Conservation (phyloP, 53 echinoderm and acorn worm genomes). For the Holothuria scabra region DNA sequence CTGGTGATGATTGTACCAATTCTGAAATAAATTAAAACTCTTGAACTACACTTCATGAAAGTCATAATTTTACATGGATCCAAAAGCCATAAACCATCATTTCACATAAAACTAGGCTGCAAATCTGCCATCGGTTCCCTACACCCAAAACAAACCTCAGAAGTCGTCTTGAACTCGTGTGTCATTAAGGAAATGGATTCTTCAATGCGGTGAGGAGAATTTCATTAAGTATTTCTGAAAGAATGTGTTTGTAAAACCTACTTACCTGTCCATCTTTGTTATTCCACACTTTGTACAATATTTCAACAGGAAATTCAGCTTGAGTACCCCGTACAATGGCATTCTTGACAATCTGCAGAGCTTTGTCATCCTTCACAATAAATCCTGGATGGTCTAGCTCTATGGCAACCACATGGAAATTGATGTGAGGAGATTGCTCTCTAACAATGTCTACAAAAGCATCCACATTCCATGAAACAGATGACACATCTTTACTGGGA, state of each 20-base stretch:
- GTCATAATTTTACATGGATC: too few species aligned
- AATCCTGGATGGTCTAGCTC: slow-evolving; percentile 91
- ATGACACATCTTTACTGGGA: slow-evolving; percentile 63
- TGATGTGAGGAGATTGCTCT: slow-evolving; percentile 89
- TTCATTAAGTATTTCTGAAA: too few species aligned
- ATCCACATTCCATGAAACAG: slow-evolving; percentile 89
- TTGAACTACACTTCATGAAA: too few species aligned
- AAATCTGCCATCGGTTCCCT: too few species aligned
- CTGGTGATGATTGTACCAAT: too few species aligned
- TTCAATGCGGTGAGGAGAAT: too few species aligned
- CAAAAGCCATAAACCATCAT: too few species aligned
- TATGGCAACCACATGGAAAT: slow-evolving; percentile 86
- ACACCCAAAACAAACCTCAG: too few species aligned
- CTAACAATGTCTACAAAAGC: slow-evolving; percentile 85
- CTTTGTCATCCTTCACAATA: slow-evolving; percentile 76
- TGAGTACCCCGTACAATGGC: slow-evolving; percentile 80
- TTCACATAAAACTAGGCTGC: too few species aligned
- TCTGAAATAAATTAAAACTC: too few species aligned
- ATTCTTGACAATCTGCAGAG: slow-evolving; percentile 82
- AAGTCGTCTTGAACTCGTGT: too few species aligned
- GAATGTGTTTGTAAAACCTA: neutral
- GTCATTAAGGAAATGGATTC: too few species aligned
- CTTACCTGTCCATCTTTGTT: slow-evolving; percentile 95
- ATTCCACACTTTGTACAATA: slow-evolving; percentile 88
- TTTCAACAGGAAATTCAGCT: slow-evolving; percentile 89